These are phyloP conservation scores for Catocala nupta DNA, from an alignment of 2,888 invertebrate species.

Conservation along the genomic window DNA sequence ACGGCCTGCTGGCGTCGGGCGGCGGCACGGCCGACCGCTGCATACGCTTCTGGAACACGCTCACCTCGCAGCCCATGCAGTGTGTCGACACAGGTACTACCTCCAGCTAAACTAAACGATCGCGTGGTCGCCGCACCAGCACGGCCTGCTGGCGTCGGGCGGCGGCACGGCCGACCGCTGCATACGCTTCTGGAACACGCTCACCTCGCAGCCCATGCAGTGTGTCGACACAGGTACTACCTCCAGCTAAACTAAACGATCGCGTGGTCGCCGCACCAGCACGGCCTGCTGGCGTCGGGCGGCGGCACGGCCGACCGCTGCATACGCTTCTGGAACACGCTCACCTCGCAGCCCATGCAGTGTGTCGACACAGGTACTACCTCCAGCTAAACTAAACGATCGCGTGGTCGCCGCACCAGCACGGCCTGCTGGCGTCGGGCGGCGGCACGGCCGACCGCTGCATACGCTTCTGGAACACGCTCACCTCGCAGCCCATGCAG, in stretches of 20 bases:
- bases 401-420: slow-evolving; percentile 98
- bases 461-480: slow-evolving; percentile 99
- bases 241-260: too few species aligned
- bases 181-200: slow-evolving; percentile 99
- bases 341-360: slow-evolving; percentile 99
- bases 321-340: slow-evolving; percentile 99
- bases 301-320: slow-evolving; percentile 99
- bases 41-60: slow-evolving; percentile 99
- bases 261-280: slow-evolving; percentile 98
- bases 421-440: slow-evolving; percentile 97
- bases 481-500: slow-evolving; percentile 99
- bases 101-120: too few species aligned
- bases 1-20: slow-evolving; percentile 97
- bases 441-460: slow-evolving; percentile 99
- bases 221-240: slow-evolving; percentile 96
- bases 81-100: slow-evolving; percentile 96
- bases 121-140: slow-evolving; percentile 98
- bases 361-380: slow-evolving; percentile 96
- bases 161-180: slow-evolving; percentile 99
- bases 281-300: slow-evolving; percentile 97
- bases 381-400: too few species aligned
- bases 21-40: slow-evolving; percentile 99
- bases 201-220: slow-evolving; percentile 99
- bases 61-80: slow-evolving; percentile 99
- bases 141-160: slow-evolving; percentile 97